phyloP scores from a whole-genome alignment of 2,797 vertebrate genomes.

The Syngnathus rostellatus region DNA sequence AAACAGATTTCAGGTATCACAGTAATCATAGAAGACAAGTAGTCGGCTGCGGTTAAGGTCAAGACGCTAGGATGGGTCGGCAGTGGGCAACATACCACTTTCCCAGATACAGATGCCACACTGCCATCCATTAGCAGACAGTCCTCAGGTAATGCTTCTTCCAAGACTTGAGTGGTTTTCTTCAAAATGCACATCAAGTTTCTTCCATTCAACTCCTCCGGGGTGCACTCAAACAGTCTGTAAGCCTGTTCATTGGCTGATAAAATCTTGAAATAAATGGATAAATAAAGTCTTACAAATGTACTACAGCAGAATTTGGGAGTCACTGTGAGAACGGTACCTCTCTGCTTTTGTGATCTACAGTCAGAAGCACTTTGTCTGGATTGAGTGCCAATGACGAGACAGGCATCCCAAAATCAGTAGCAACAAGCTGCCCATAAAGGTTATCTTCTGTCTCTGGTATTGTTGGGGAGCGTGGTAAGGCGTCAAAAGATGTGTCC shows the following conservation, averaged over 20 bases:
- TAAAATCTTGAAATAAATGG: conserved; percentile 67
- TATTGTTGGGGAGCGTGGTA: conserved; percentile 37
- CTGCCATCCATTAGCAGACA: conserved; percentile 60
- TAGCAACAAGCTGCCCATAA: conserved; percentile 48
- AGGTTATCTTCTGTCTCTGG: conserved; percentile 62
- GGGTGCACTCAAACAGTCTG: conserved; percentile 75
- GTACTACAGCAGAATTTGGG: neutral
- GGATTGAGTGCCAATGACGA: conserved; percentile 57
- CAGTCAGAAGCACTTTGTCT: conserved; percentile 75
- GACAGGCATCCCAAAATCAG: conserved; percentile 45
- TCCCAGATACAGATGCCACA: conserved; percentile 67
- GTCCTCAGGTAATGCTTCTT: conserved; percentile 73
- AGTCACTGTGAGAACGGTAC: conserved; percentile 51
- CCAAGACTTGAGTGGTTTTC: conserved; percentile 65
- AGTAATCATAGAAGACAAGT: neutral
- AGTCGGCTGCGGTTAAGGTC: neutral
- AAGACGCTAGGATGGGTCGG: neutral
- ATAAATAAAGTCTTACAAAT: neutral
- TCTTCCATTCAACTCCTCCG: conserved; percentile 75
- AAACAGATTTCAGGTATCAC: neutral
- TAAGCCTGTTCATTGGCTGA: conserved; percentile 82
- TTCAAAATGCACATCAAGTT: conserved; percentile 72
- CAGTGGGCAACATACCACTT: conserved; percentile 74
- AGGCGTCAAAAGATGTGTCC: conserved; percentile 14
- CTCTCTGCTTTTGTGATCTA: conserved; percentile 75